A percentile compares a stretch with the other conserved stretches of the same genome.
These are phyloP conservation scores for Diplolepis rosae DNA, from an alignment of 2,888 invertebrate species.

Conservation along the genomic window DNA sequence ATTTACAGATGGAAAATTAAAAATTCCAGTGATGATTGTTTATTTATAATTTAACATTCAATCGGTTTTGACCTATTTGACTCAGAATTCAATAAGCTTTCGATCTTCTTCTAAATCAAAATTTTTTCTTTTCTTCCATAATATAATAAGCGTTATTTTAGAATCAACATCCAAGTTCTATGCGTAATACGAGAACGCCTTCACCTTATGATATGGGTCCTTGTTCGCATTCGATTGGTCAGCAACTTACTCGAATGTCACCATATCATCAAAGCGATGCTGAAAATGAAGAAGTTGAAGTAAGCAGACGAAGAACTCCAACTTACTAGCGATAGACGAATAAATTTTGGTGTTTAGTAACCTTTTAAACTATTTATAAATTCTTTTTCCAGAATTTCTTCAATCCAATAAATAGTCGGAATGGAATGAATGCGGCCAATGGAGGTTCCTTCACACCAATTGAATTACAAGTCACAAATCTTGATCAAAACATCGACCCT, in stretches of 20 bases:
- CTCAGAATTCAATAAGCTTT: too few relatives aligned
- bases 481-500: constrained; percentile 82
- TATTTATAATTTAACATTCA: too few relatives aligned
- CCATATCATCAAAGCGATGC: constrained; percentile 58
- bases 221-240: constrained; percentile 54
- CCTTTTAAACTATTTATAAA: constrained; percentile 8
- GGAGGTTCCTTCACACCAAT: constrained; percentile 72
- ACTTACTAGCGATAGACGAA: neutral
- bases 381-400: constrained; percentile 65
- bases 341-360: neutral
- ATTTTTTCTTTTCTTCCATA: too few relatives aligned
- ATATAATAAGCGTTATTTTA: too few relatives aligned
- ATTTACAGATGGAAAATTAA: too few relatives aligned
- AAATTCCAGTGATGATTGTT: too few relatives aligned
- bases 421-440: constrained; percentile 54
- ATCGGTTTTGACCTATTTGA: too few relatives aligned
- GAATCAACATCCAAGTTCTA: constrained; percentile 54
- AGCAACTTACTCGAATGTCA: constrained; percentile 59
- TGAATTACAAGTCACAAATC: constrained; percentile 81
- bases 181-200: constrained; percentile 65
- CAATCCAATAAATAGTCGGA: constrained; percentile 68
- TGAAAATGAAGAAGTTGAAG: constrained; percentile 70
- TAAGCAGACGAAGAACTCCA: constrained; percentile 46
- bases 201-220: constrained; percentile 66
- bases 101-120: too few relatives aligned